Percentiles rank a stretch among this genome's conserved stretches.
These are phyloP conservation scores for Ascaphus truei DNA, from an alignment of 2,113 vertebrate genomes.

Conservation along the genomic window DNA sequence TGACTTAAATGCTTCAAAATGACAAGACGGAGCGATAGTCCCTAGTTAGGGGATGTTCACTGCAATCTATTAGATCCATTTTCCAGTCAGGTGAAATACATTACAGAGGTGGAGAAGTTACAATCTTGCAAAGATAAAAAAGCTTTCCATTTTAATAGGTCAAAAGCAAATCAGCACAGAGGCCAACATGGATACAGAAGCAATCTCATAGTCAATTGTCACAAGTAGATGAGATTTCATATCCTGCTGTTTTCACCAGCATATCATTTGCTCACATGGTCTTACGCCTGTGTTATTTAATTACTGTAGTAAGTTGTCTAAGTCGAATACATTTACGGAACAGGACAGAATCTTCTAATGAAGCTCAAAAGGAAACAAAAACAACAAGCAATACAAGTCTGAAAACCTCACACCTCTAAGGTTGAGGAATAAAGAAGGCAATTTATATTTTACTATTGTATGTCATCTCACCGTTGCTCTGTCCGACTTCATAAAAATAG, in stretches of 20 bases:
- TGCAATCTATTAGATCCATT: too few species aligned
- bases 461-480: too few species aligned
- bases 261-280: conserved; percentile 10
- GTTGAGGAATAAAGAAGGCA: conserved; percentile 8
- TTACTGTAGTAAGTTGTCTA: conserved; percentile 8
- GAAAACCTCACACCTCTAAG: too few species aligned
- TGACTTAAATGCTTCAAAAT: too few species aligned
- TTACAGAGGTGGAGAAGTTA: background rate
- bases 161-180: background rate
- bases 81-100: background rate
- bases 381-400: conserved; percentile 4
- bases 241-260: conserved; percentile 10
- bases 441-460: too few species aligned
- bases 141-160: background rate
- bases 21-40: too few species aligned
- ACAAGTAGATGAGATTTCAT: conserved; percentile 7
- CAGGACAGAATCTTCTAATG: conserved; percentile 4
- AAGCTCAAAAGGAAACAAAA: background rate
- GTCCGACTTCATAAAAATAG: too few species aligned
- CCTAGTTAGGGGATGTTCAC: too few species aligned
- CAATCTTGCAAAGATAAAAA: background rate
- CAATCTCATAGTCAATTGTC: conserved; percentile 13
- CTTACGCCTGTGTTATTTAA: background rate
- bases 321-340: background rate
- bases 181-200: background rate